These are phyloP conservation scores for Epicampocera succincta DNA, from an alignment of 2,888 invertebrate genomes.

Conservation along the genomic window DNA sequence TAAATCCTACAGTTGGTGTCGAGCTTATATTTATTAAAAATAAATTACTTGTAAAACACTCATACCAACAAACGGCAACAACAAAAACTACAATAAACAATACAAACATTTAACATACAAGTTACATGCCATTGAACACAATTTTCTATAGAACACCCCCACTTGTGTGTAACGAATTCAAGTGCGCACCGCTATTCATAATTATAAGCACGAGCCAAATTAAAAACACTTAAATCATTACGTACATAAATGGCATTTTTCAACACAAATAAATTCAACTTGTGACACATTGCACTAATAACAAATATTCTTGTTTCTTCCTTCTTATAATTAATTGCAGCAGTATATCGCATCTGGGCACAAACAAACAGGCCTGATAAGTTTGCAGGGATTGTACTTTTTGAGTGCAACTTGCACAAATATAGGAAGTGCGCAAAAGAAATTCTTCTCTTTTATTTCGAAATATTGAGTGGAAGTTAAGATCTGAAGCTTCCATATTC, in stretches of 20 bases:
- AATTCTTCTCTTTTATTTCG: no score
- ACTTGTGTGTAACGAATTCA: conserved; percentile 12
- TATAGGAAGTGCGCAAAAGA: no score
- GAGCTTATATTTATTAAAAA: conserved; percentile 68
- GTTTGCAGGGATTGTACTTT: background rate
- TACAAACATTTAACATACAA: conserved; percentile 51
- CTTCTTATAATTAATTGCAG: background rate
- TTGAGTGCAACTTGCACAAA: no score
- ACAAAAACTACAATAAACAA: conserved; percentile 21
- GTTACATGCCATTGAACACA: conserved; percentile 50
- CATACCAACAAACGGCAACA: conserved; percentile 32
- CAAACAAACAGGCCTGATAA: no score
- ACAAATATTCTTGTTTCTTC: no score
- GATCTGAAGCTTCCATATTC: no score
- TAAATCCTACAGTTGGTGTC: conserved; percentile 68
- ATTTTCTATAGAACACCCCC: conserved; percentile 7
- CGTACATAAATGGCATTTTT: background rate
- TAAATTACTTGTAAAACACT: conserved; percentile 67
- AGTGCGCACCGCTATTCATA: background rate
- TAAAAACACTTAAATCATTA: background rate
- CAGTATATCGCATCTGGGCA: background rate
- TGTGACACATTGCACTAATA: no score
- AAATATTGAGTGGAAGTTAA: no score
- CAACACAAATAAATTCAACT: no score
- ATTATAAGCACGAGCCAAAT: background rate